Conservation (phyloP, 2,888 invertebrate species). For the Caenorhabditis sinica region DNA sequence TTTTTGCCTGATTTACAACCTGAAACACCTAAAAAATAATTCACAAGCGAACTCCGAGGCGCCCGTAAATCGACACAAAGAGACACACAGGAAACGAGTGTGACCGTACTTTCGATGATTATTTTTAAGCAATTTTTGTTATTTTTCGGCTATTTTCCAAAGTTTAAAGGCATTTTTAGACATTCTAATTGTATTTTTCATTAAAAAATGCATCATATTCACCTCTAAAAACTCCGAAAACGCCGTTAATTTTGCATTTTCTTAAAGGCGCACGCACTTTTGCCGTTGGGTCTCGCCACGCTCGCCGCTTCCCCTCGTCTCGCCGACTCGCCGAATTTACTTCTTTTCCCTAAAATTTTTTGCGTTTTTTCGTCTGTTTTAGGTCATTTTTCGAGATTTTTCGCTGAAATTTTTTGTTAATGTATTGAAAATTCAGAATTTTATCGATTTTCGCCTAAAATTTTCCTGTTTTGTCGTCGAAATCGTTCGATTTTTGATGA, state of each 20-base stretch:
- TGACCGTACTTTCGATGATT: conserved; percentile 48
- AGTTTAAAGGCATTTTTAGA: not conserved
- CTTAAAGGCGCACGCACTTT: conserved; percentile 61
- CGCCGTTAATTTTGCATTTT: not conserved
- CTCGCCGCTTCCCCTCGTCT: conserved; percentile 9
- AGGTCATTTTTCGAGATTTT: conserved; percentile 14
- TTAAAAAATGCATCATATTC: conserved; percentile 5
- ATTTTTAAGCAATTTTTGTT: conserved; percentile 20
- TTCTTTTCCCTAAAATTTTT: conserved; percentile 68
- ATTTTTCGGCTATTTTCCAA: conserved; percentile 21
- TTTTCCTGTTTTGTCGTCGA: not conserved
- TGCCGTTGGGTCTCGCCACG: conserved; percentile 51
- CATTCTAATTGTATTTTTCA: not conserved
- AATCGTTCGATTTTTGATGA: not conserved
- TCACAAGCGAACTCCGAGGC: not conserved
- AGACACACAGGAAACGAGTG: conserved; percentile 56
- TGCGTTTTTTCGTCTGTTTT: conserved; percentile 16
- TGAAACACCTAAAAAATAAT: not conserved
- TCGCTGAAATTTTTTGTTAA: conserved; percentile 14
- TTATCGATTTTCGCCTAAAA: conserved; percentile 28
- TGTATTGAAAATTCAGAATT: conserved; percentile 1
- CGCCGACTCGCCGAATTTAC: conserved; percentile 29
- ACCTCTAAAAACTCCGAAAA: not conserved
- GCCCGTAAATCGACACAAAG: not conserved
- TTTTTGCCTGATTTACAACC: not conserved